These are phyloP conservation scores for Cheirogaleus medius DNA, from an alignment of 2,113 vertebrate species.

Conservation along the genomic window DNA sequence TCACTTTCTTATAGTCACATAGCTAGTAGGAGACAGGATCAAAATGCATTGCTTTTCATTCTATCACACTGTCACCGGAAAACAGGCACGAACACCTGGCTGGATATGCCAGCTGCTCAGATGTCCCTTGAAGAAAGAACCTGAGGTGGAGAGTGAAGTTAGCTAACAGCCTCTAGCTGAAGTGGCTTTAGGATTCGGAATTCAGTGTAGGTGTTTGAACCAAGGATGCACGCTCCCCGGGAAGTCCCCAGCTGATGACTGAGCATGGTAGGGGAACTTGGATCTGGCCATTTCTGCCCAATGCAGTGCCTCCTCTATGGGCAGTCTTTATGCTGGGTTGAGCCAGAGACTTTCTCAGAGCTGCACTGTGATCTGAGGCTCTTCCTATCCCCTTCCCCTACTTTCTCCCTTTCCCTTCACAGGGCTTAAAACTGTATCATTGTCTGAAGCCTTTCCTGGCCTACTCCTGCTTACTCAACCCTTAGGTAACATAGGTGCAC, in stretches of 20 bases:
- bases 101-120: constrained; percentile 13
- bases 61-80: not conserved
- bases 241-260: not conserved
- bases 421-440: not conserved
- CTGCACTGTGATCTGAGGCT: not conserved
- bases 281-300: constrained; percentile 1
- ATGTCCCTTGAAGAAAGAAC: not conserved
- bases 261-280: not conserved
- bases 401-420: not conserved
- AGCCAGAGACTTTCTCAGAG: not conserved
- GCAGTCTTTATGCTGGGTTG: not conserved
- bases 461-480: not conserved
- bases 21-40: not conserved
- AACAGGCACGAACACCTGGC: not conserved
- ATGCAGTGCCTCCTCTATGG: not conserved
- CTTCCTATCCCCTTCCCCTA: not conserved
- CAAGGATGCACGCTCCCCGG: not conserved
- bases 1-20: not conserved
- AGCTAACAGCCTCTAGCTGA: not conserved
- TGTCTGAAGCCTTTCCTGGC: not conserved
- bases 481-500: not conserved
- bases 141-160: not conserved
- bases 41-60: not conserved
- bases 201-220: not conserved
- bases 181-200: not conserved